Conservation (phyloP, 2,113 vertebrate genomes). For the Neogobius melanostomus region DNA sequence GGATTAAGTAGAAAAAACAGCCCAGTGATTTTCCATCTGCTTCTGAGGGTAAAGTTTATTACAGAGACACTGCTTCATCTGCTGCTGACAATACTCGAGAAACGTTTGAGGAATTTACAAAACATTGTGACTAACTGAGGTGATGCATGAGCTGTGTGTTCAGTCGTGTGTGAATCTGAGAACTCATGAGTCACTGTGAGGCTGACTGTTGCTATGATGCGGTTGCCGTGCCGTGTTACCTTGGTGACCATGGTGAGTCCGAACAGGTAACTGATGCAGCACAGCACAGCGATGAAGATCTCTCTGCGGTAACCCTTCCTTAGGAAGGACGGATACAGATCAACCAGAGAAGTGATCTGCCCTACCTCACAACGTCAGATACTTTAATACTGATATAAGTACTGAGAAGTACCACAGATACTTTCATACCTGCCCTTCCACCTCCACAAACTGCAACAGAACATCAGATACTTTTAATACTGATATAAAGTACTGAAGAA, state of each 20-base stretch:
- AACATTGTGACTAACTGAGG: not conserved
- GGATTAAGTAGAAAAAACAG: not conserved
- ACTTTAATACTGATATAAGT: too few relatives aligned
- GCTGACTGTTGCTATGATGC: constrained; percentile 1
- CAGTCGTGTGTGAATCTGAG: not conserved
- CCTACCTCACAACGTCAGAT: constrained; percentile 84
- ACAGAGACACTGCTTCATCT: too few relatives aligned
- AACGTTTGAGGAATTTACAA: too few relatives aligned
- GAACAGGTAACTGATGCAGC: constrained; percentile 96
- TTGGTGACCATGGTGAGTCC: constrained; percentile 98
- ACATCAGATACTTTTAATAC: too few relatives aligned
- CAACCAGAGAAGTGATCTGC: constrained; percentile 99
- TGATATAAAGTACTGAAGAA: not conserved
- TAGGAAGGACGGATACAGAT: constrained; percentile 99
- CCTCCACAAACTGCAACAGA: not conserved
- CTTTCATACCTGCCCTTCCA: not conserved
- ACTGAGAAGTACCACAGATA: not conserved
- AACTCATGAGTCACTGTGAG: not conserved
- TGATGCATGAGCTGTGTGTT: not conserved
- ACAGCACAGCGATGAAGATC: constrained; percentile 97
- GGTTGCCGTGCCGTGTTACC: constrained; percentile 71
- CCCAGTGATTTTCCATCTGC: not conserved
- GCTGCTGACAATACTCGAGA: too few relatives aligned
- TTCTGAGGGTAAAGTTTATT: not conserved
- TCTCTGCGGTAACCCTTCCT: constrained; percentile 99